Conservation (phyloP, 2,113 vertebrate genomes). For the Atrichornis clamosus region DNA sequence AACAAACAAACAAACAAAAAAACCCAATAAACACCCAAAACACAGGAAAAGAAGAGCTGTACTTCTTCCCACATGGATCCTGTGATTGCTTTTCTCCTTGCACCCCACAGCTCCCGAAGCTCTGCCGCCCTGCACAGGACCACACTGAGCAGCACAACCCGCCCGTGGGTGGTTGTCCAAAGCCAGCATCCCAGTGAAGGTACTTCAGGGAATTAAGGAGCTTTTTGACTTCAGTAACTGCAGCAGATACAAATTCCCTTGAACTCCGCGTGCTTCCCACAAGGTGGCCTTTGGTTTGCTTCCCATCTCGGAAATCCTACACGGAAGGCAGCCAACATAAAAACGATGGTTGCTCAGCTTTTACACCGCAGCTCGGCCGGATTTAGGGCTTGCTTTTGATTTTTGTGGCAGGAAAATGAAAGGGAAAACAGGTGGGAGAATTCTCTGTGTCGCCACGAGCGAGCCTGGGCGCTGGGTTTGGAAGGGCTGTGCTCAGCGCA, state of each 20-base stretch:
- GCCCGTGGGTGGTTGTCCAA: background rate
- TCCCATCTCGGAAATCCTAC: background rate
- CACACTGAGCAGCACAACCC: background rate
- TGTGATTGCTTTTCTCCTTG: background rate
- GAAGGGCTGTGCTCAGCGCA: background rate
- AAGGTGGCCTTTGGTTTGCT: background rate
- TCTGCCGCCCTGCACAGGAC: background rate
- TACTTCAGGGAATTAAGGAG: background rate
- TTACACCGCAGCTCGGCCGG: background rate
- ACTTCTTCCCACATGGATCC: background rate
- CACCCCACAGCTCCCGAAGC: background rate
- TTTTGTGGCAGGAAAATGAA: constrained; percentile 31
- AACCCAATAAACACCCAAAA: background rate
- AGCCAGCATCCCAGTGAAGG: background rate
- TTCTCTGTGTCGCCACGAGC: background rate
- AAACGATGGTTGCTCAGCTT: background rate
- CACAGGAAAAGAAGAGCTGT: background rate
- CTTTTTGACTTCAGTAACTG: background rate
- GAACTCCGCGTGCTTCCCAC: background rate
- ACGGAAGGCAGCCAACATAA: background rate
- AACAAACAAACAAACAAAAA: background rate
- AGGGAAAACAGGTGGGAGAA: background rate
- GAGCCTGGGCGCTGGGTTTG: background rate
- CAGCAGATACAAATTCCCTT: background rate
- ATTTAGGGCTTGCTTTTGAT: background rate